These are phyloP conservation scores for Stegastes partitus DNA, from an alignment of 2,113 vertebrate genomes.

Conservation along the genomic window DNA sequence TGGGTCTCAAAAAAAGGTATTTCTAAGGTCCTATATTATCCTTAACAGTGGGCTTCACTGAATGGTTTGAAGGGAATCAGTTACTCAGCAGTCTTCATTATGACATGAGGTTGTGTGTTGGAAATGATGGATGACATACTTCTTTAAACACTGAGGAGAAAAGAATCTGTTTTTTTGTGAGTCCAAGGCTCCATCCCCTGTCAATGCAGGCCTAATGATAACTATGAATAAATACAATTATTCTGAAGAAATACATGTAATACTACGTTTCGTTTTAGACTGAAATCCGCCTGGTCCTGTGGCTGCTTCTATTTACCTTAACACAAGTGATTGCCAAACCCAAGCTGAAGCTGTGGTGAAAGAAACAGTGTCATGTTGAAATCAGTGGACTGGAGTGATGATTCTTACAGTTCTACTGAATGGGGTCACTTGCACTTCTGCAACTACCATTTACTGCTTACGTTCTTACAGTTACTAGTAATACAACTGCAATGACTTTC, in stretches of 20 bases:
- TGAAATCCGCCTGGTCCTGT: neutral
- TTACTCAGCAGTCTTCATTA: neutral
- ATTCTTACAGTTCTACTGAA: too few species aligned
- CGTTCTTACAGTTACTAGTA: too few species aligned
- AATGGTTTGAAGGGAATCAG: too few species aligned
- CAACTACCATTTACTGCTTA: too few species aligned
- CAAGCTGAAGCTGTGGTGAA: neutral
- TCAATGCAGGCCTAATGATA: slow-evolving; percentile 7
- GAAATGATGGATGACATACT: too few species aligned
- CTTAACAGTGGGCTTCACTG: too few species aligned
- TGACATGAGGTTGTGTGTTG: neutral
- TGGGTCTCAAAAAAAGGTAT: neutral
- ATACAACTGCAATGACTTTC: too few species aligned
- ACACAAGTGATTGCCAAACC: too few species aligned
- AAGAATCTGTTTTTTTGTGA: too few species aligned
- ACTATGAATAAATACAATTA: neutral
- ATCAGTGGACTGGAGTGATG: neutral
- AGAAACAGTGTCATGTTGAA: neutral
- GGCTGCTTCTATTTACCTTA: neutral
- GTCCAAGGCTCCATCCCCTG: neutral
- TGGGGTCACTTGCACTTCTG: too few species aligned
- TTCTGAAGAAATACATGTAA: neutral
- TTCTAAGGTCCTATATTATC: neutral
- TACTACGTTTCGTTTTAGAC: too few species aligned
- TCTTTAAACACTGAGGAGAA: too few species aligned